phyloP scores from a whole-genome alignment of 2,113 vertebrate genomes.

The Phaethornis superciliosus region DNA sequence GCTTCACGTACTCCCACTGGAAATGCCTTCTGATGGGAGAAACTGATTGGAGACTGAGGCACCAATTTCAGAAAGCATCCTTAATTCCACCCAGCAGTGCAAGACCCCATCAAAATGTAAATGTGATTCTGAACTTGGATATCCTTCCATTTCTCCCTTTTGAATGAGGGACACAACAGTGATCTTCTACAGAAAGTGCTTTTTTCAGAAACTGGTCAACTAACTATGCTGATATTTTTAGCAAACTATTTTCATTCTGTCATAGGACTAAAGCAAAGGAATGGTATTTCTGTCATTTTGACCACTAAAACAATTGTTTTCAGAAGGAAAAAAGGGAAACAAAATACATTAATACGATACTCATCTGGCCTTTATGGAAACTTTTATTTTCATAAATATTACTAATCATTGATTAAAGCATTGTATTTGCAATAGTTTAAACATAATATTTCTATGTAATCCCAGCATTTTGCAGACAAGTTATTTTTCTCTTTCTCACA shows the following conservation, averaged over 20 bases:
- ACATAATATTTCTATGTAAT: background rate
- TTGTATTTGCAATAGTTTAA: background rate
- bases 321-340: background rate
- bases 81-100: conserved; percentile 11
- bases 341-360: background rate
- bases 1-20: background rate
- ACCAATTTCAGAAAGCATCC: conserved; percentile 24
- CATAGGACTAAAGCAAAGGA: background rate
- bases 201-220: background rate
- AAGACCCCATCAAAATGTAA: conserved; percentile 43
- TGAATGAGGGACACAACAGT: background rate
- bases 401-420: background rate
- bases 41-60: background rate
- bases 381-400: background rate
- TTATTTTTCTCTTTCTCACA: background rate
- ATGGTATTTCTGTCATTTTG: background rate
- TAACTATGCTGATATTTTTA: background rate
- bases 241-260: background rate
- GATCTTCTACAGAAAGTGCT: background rate
- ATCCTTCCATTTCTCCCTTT: conserved; percentile 22
- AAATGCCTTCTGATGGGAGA: background rate
- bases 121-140: conserved; percentile 13
- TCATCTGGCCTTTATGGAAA: background rate
- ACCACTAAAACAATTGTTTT: background rate
- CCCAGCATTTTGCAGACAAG: background rate